Base-by-base conservation (phyloP, 2,113 vertebrate genomes). In the Fulica atra region DNA sequence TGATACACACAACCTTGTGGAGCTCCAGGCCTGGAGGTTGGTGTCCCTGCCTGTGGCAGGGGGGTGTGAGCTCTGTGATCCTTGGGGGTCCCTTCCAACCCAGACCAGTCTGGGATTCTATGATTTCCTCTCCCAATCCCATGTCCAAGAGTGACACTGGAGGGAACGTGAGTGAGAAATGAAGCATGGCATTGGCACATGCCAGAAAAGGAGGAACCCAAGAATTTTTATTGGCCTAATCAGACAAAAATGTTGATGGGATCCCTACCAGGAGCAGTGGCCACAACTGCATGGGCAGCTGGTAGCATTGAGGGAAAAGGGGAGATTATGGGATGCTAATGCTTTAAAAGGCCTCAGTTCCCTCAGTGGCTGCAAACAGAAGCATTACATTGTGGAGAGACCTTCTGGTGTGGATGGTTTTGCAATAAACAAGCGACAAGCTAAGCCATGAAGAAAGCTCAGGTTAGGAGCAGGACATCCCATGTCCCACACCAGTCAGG, bases 181-280 rank as follows among this genome's bases (percentile, higher is more conserved):
- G 7, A 38, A 50, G n/a, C 0, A 0, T 2, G 25, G 20, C 38
- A 5, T 5, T 35, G 14, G 38, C 2, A n/a, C 10, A 0, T 3
- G 38, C 20, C 16, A 6, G 29, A 73, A 26, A 3, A 1, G 60
- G 76, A 68, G 18, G 33, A 78, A 92, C 48, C 33, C 31, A 56
- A 35, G n/a, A 17, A 8, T 65, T 69, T 72, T 29, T 77, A n/a
- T 36, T 42, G 44, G 38, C 48, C 38, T 64, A 9, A 50, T 24
- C 21, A 35, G 76, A 88, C 54, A 59, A 69, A 83, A 88, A 77
- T 1, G 11, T 18, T 12, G 69, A 48, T 2, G 46, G 69, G 63
- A 83, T 80, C 89, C 54, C n/a, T 23, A 3, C 23, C 2, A 7
- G 56, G 44, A 95, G 18, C 65, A 17, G 81, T 2, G 48, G 84